A percentile compares a stretch with the other conserved stretches of the same genome.
phyloP scores from a whole-genome alignment of 1,140 invertebrate species.

The Paralvinella palmiformis region DNA sequence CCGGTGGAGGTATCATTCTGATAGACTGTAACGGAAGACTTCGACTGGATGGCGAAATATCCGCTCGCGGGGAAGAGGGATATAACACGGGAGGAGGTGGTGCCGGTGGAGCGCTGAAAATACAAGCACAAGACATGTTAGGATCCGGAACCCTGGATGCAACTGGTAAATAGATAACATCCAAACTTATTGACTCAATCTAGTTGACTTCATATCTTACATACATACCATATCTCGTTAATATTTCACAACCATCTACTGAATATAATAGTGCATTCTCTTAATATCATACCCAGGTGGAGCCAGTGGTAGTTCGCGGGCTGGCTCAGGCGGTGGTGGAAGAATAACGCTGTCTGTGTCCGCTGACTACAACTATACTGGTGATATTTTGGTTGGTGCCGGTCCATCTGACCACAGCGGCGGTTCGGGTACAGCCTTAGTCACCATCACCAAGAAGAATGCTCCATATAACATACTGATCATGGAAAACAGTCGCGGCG shows the following conservation, averaged over 20 bases:
- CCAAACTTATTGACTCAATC: too few relatives aligned
- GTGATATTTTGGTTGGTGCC: constrained; percentile 21
- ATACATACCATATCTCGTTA: too few relatives aligned
- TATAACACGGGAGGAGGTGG: constrained; percentile 23
- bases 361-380: constrained; percentile 28
- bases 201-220: too few relatives aligned
- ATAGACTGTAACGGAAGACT: constrained; percentile 19
- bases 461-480: constrained; percentile 19
- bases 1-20: constrained; percentile 28
- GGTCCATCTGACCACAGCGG: constrained; percentile 23
- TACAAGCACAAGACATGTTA: constrained; percentile 23
- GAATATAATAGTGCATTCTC: constrained; percentile 20
- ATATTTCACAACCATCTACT: too few relatives aligned
- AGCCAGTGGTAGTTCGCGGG: constrained; percentile 15
- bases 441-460: constrained; percentile 17
- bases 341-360: constrained; percentile 22
- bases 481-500: constrained; percentile 25
- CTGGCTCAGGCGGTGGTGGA: constrained; percentile 31
- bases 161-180: too few relatives aligned
- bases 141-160: constrained; percentile 16
- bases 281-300: too few relatives aligned
- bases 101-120: constrained; percentile 25
- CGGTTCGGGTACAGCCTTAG: constrained; percentile 31
- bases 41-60: constrained; percentile 28
- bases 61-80: constrained; percentile 24